Evolutionary conservation across 2,797 vertebrate species (phyloP).

Genomic region (Alfaro cultratus): DNA sequence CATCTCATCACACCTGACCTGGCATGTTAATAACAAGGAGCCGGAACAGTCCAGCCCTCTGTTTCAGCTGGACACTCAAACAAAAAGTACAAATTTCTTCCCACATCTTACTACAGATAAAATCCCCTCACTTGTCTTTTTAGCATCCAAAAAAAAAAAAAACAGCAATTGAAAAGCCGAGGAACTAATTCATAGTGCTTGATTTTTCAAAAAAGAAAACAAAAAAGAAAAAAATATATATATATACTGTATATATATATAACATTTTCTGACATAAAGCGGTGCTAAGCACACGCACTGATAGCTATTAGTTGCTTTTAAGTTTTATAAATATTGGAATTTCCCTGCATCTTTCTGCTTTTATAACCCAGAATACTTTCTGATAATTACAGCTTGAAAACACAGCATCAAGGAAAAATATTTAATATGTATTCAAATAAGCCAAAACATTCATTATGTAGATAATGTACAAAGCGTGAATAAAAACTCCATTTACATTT

Average conservation of each 20-base stretch:
- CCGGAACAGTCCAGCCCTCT: slow-evolving; percentile 49
- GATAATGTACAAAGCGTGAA: slow-evolving; percentile 65
- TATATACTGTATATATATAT: not conserved
- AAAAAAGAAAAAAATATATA: not conserved
- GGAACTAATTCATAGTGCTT: not conserved
- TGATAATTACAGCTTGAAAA: slow-evolving; percentile 50
- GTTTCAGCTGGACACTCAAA: slow-evolving; percentile 24
- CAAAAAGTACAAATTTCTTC: slow-evolving; percentile 37
- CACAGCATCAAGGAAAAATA: slow-evolving; percentile 40
- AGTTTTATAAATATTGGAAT: slow-evolving; percentile 38
- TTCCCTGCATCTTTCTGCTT: slow-evolving; percentile 22
- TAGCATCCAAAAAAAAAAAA: slow-evolving; percentile 5
- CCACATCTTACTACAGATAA: slow-evolving; percentile 31
- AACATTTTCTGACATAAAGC: not conserved
- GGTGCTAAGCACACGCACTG: slow-evolving; percentile 3
- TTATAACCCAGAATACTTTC: slow-evolving; percentile 25
- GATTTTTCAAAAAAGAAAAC: not conserved
- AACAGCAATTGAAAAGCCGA: slow-evolving; percentile 16
- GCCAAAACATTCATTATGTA: slow-evolving; percentile 66
- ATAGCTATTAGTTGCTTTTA: slow-evolving; percentile 35
- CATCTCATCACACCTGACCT: slow-evolving; percentile 24
- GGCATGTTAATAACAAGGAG: slow-evolving; percentile 43
- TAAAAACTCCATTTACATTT: slow-evolving; percentile 68
- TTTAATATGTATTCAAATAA: slow-evolving; percentile 71
- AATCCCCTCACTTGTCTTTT: slow-evolving; percentile 18